Percentiles rank a stretch among this genome's conserved stretches.
Evolutionary conservation across 2,113 vertebrate species (phyloP).

Genomic region (Malurus elegans): DNA sequence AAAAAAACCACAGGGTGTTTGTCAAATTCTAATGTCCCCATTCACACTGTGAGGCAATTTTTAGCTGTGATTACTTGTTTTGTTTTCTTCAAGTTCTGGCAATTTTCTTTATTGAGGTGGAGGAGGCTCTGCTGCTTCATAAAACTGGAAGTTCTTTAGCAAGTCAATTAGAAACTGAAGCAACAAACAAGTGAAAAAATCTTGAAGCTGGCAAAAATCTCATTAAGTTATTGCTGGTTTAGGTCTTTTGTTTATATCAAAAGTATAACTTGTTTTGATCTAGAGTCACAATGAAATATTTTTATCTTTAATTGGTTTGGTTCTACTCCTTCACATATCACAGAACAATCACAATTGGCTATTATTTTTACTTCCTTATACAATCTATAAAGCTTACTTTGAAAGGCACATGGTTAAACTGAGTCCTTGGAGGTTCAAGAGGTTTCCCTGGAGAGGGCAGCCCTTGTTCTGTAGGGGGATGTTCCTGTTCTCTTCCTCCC

Average conservation of each 20-base stretch:
- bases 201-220: background rate
- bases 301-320: background rate
- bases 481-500: background rate
- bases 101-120: background rate
- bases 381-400: background rate
- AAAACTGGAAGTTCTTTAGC: background rate
- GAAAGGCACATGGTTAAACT: background rate
- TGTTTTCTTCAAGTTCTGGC: background rate
- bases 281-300: background rate
- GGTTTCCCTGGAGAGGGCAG: background rate
- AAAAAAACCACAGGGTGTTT: background rate
- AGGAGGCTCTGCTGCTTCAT: background rate
- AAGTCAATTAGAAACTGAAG: background rate
- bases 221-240: background rate
- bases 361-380: background rate
- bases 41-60: background rate
- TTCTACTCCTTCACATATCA: background rate
- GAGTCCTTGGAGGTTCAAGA: background rate
- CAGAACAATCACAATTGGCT: background rate
- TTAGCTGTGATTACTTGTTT: background rate
- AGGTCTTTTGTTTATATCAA: background rate
- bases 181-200: background rate
- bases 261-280: background rate
- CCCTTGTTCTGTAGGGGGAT: background rate
- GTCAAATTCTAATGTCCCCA: background rate